These are phyloP conservation scores for Oophaga pumilio DNA, from an alignment of 2,113 vertebrate species.

Conservation along the genomic window DNA sequence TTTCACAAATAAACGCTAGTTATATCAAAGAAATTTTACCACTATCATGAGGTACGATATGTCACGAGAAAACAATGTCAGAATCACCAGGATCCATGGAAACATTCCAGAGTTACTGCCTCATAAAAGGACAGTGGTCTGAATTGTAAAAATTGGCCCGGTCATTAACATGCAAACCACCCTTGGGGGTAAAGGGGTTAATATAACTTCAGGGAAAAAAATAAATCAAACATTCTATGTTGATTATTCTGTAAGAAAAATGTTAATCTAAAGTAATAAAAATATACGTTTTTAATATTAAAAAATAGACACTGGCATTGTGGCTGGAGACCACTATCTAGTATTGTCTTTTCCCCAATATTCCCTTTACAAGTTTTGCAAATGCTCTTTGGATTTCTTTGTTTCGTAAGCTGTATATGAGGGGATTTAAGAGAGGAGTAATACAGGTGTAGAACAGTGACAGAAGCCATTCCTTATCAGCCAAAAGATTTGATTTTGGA, in stretches of 20 bases:
- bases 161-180: too few species aligned
- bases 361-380: not conserved
- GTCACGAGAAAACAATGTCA: too few species aligned
- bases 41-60: too few species aligned
- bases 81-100: too few species aligned
- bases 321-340: not conserved
- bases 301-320: not conserved
- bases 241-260: not conserved
- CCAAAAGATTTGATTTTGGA: constrained; percentile 55
- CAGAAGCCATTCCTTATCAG: constrained; percentile 60
- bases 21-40: too few species aligned
- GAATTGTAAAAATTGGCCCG: too few species aligned
- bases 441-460: constrained; percentile 60
- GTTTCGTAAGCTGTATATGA: constrained; percentile 67
- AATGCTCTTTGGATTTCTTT: constrained; percentile 61
- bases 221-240: not conserved
- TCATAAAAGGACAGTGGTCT: too few species aligned
- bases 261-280: not conserved
- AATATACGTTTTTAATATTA: not conserved
- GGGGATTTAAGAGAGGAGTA: constrained; percentile 66
- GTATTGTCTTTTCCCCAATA: not conserved
- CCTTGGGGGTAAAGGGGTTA: too few species aligned
- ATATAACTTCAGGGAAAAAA: too few species aligned
- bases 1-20: too few species aligned
- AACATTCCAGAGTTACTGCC: too few species aligned